Evolutionary conservation across 2,113 vertebrate species (phyloP).

Genomic region (Stegostoma tigrinum): DNA sequence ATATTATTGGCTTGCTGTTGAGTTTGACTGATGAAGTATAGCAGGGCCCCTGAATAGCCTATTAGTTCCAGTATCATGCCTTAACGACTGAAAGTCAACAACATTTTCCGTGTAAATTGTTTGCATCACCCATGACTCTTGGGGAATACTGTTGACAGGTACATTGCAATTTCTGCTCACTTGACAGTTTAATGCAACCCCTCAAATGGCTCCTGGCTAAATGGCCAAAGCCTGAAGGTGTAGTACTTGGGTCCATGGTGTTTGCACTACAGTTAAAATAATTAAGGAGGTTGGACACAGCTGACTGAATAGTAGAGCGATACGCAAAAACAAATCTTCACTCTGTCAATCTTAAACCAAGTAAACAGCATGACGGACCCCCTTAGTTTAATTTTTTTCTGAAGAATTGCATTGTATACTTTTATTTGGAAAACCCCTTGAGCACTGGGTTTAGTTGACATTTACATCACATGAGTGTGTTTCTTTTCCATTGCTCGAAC

Average conservation of each 20-base stretch:
- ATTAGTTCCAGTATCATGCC: slow-evolving; percentile 71
- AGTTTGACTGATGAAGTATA: slow-evolving; percentile 74
- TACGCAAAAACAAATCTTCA: slow-evolving; percentile 41
- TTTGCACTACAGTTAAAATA: slow-evolving; percentile 85
- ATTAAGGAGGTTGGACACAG: slow-evolving; percentile 74
- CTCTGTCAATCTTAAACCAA: slow-evolving; percentile 1
- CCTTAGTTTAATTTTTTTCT: slow-evolving; percentile 6
- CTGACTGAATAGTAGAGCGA: slow-evolving; percentile 57
- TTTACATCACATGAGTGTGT: slow-evolving; percentile 18
- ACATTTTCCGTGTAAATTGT: slow-evolving; percentile 65
- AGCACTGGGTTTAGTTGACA: background rate
- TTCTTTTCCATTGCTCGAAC: background rate
- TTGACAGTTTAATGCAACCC: slow-evolving; percentile 73
- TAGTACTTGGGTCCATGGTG: slow-evolving; percentile 64
- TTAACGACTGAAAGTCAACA: slow-evolving; percentile 62
- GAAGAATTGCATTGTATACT: background rate
- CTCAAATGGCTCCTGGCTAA: slow-evolving; percentile 59
- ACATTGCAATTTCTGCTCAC: slow-evolving; percentile 62
- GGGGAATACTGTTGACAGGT: slow-evolving; percentile 66
- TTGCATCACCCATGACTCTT: slow-evolving; percentile 52
- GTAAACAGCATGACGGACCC: background rate
- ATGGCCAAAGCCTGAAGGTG: slow-evolving; percentile 61
- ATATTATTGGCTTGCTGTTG: slow-evolving; percentile 66
- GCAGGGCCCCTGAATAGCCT: slow-evolving; percentile 68
- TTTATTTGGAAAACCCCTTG: background rate